A percentile compares a stretch with the other conserved stretches of the same genome.
Evolutionary conservation across 92 coral and sea anemone genomes (phyloP).

Genomic region (Siderastrea radians): DNA sequence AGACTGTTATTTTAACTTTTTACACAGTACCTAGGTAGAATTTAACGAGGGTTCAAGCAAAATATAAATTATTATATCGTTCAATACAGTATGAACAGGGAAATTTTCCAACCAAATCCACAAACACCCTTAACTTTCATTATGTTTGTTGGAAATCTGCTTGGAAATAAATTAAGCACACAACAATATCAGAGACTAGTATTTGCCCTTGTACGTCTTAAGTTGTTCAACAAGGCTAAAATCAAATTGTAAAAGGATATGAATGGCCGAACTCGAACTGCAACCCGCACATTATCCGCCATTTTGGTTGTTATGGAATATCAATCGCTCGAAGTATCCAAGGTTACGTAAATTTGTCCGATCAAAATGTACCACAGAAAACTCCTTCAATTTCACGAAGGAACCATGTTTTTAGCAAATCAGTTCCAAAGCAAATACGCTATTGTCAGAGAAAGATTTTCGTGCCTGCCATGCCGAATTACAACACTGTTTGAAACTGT

Average conservation of each 20-base stretch:
- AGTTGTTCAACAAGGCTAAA: not conserved
- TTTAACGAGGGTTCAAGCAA: not conserved
- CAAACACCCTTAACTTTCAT: not conserved
- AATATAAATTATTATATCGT: not conserved
- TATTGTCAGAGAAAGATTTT: not conserved
- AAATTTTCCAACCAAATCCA: not conserved
- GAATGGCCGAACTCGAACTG: conserved; percentile 96
- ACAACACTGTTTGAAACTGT: not conserved
- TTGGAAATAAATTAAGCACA: not conserved
- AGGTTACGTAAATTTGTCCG: conserved; percentile 11
- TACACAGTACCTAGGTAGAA: no score
- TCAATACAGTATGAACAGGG: not conserved
- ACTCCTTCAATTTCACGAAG: not conserved
- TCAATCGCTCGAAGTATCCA: not conserved
- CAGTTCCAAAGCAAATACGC: not conserved
- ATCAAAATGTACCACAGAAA: not conserved
- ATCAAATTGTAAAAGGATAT: conserved; percentile 79
- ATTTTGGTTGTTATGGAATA: conserved; percentile 38
- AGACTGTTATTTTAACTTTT: no score
- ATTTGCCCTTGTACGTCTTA: not conserved
- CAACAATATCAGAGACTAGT: not conserved
- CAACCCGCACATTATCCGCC: conserved; percentile 96
- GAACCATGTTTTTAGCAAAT: not conserved
- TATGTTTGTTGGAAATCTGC: not conserved
- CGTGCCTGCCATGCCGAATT: not conserved